Base-by-base conservation (phyloP, 2,888 invertebrate genomes). In the Glaucopsyche alexis region DNA sequence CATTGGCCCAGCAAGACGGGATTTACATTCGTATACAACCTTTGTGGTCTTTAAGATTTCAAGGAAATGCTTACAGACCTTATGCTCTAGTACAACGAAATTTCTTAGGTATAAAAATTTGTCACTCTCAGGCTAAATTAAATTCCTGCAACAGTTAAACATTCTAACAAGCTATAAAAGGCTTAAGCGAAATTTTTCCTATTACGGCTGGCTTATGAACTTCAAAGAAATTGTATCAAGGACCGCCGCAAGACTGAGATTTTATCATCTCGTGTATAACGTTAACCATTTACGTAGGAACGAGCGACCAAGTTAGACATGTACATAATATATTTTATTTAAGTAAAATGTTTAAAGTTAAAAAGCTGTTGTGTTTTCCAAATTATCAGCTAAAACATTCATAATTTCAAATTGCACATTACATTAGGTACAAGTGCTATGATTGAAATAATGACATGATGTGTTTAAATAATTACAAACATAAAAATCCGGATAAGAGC, bases 151-250 rank as follows among this genome's bases (percentile, higher is more conserved):
- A 40, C 40, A 8, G 14, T 65, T 40, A n/a, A 42, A 16, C 40
- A 40, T 65, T 55, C 16, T 16, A 19, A 55, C 66, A 42, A 42
- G 42, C 66, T 42, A 14, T 16, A 69, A 49, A 69, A 69, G 47
- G 29, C 3, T 47, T 19, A 0, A 49, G 29, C 69, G 49, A 47
- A 69, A 49, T 11, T 47, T 47, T 67, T 29, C 19, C 49, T 69
- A n/a, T 69, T n/a, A 19, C 69, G 19, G 47, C 47, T 69, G 19
- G 47, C 47, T 69, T 49, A 49, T 49, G 11, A 49, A 69, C 49
- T 49, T 69, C 69, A 49, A 69, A 69, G 69, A 45, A 47, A 29
- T 47, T 49, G 13, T 47, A 29, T 47, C 14, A 69, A 69, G 69
- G 16, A 47, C 69, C 69, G 69, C 49, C 29, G 29, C 69, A 47